Conservation (phyloP, 1,140 invertebrate species). For the Pissodes strobi region DNA sequence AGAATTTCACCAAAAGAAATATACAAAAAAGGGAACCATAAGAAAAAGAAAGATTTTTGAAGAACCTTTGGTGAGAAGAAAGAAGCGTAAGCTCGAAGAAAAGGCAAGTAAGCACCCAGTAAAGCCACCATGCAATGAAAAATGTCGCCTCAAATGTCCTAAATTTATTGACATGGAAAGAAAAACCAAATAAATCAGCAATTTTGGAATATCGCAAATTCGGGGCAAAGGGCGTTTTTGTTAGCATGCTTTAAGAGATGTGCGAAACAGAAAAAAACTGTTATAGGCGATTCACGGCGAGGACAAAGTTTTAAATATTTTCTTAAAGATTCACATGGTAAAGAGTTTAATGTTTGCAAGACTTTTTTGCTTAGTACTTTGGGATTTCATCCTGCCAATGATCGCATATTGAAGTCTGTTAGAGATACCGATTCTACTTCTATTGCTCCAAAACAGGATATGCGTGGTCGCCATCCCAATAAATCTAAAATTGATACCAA, state of each 20-base stretch:
- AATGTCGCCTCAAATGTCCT: conserved; percentile 20
- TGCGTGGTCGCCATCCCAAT: conserved; percentile 24
- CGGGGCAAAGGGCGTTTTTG: conserved; percentile 17
- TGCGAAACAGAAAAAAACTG: conserved; percentile 20
- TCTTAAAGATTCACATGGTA: too few species aligned
- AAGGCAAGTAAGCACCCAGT: conserved; percentile 14
- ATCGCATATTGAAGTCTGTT: too few species aligned
- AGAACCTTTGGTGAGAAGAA: conserved; percentile 14
- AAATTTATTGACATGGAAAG: conserved; percentile 21
- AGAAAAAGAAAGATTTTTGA: conserved; percentile 24
- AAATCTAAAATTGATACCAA: conserved; percentile 26
- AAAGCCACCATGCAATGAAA: conserved; percentile 24
- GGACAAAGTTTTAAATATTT: conserved; percentile 13
- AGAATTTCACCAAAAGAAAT: neutral
- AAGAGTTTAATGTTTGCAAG: too few species aligned
- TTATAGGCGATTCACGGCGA: conserved; percentile 8
- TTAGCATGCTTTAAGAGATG: conserved; percentile 9
- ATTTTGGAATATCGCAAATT: conserved; percentile 15
- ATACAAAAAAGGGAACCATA: conserved; percentile 14
- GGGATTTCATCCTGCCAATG: conserved; percentile 17
- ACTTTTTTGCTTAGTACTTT: conserved; percentile 20
- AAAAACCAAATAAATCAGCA: conserved; percentile 24
- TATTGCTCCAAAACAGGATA: conserved; percentile 17
- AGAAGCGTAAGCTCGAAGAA: conserved; percentile 13
- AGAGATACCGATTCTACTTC: too few species aligned